phyloP scores from a whole-genome alignment of 2,797 vertebrate species.

The Mycteria americana region DNA sequence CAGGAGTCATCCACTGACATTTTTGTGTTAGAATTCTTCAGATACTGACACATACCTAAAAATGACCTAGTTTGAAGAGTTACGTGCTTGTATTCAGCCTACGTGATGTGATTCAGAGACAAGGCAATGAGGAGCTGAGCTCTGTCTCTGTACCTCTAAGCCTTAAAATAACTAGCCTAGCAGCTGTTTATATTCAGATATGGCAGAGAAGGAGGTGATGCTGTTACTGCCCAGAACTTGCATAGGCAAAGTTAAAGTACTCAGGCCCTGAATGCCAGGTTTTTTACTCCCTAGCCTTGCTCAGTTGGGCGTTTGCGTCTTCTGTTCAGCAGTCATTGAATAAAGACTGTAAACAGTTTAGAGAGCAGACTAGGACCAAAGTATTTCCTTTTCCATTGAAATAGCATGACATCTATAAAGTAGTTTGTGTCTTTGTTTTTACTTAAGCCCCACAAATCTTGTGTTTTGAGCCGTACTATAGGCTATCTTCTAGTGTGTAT shows the following conservation, averaged over 20 bases:
- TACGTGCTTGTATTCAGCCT: not conserved
- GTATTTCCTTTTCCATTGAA: not conserved
- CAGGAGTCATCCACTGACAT: not conserved
- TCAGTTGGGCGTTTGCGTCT: not conserved
- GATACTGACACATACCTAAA: not conserved
- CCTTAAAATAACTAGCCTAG: conserved; percentile 14
- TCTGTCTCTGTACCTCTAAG: conserved; percentile 3
- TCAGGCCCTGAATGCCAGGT: not conserved
- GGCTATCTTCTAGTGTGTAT: not conserved
- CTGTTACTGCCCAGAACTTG: not conserved
- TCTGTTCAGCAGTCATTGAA: not conserved
- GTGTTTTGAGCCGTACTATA: not conserved
- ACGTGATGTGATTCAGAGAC: conserved; percentile 6
- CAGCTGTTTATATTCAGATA: not conserved
- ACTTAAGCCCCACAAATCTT: not conserved
- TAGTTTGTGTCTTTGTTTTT: not conserved
- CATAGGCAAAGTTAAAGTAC: not conserved
- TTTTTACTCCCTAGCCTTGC: not conserved
- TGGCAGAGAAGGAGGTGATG: not conserved
- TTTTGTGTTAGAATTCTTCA: not conserved
- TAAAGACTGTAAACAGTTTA: not conserved
- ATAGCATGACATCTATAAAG: not conserved
- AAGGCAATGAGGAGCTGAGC: conserved; percentile 44
- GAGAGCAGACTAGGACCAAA: not conserved
- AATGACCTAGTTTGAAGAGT: conserved; percentile 15